Evolutionary conservation across 2,113 vertebrate genomes (phyloP).

Genomic region (Suncus etruscus): DNA sequence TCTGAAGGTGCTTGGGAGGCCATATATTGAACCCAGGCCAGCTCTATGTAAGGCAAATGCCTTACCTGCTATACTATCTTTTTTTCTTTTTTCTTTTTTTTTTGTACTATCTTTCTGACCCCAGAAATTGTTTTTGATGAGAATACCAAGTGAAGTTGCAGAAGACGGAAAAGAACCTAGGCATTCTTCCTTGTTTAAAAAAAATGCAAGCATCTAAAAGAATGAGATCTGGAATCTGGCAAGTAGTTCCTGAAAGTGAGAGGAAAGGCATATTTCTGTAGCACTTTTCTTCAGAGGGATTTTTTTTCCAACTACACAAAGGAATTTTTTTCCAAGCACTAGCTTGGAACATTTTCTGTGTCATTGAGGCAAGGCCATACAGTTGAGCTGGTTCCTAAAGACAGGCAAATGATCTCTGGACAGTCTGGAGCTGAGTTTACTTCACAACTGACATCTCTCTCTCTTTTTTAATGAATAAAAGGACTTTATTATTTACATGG

Average conservation of each 20-base stretch:
- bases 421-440: not conserved
- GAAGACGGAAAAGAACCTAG: conserved; percentile 45
- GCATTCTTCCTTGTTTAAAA: conserved; percentile 17
- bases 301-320: conserved; percentile 49
- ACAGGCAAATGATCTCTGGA: conserved; percentile 11
- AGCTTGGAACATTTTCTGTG: conserved; percentile 1
- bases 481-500: no score
- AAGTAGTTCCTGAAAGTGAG: conserved; percentile 49
- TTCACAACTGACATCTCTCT: not conserved
- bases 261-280: conserved; percentile 48
- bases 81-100: no score
- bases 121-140: conserved; percentile 27
- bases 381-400: conserved; percentile 65
- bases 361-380: not conserved
- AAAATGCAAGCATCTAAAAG: conserved; percentile 29
- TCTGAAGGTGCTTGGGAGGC: no score
- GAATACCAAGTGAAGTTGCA: conserved; percentile 61
- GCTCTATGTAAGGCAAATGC: no score
- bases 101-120: no score
- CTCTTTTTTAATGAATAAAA: no score
- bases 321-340: conserved; percentile 63
- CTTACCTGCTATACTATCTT: no score
- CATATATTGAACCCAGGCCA: no score
- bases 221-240: conserved; percentile 2
- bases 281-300: conserved; percentile 32